A percentile compares a stretch with the other conserved stretches of the same genome.
phyloP scores from a whole-genome alignment of 1,140 invertebrate genomes.

The Bombus cullumanus region DNA sequence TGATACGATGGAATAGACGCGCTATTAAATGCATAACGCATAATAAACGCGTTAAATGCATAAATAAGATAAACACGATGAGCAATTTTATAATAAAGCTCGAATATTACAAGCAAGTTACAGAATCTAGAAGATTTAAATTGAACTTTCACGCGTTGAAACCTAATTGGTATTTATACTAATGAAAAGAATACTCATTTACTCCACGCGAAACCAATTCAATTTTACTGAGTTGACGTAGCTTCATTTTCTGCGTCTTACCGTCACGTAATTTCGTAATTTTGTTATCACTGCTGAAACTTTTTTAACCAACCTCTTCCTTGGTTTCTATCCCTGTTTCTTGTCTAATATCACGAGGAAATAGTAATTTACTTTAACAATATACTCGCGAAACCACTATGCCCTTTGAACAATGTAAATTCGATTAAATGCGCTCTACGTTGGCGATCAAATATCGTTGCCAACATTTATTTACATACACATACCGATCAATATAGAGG shows the following conservation, averaged over 20 bases:
- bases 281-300: background rate
- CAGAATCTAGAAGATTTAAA: too few species aligned
- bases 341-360: slow-evolving; percentile 33
- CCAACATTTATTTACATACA: slow-evolving; percentile 51
- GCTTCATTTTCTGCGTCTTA: background rate
- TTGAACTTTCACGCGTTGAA: background rate
- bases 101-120: too few species aligned
- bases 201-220: background rate
- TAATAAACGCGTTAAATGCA: too few species aligned
- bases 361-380: slow-evolving; percentile 50
- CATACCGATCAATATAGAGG: slow-evolving; percentile 51
- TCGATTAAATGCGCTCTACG: slow-evolving; percentile 28
- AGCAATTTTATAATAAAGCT: too few species aligned
- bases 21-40: too few species aligned
- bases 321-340: background rate
- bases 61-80: too few species aligned
- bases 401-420: slow-evolving; percentile 52
- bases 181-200: background rate
- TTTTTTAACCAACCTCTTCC: background rate
- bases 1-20: too few species aligned
- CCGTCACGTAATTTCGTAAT: background rate
- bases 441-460: slow-evolving; percentile 42
- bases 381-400: slow-evolving; percentile 17
- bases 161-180: too few species aligned
- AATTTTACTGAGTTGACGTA: background rate